Percentiles rank a stretch among this genome's conserved stretches.
Evolutionary conservation across 2,888 invertebrate species (phyloP).

Genomic region (Parnassius mnemosyne): DNA sequence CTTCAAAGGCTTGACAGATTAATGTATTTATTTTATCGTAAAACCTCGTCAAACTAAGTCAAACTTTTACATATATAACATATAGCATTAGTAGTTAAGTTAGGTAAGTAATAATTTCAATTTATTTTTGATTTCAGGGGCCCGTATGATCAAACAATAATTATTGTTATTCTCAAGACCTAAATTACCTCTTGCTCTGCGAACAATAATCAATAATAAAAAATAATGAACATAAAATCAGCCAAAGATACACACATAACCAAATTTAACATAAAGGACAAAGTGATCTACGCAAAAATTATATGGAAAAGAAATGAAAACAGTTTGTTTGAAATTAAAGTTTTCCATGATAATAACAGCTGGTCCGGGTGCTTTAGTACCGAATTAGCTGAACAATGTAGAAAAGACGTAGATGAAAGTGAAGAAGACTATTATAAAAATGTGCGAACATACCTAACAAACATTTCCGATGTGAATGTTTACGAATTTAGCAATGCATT

Average conservation of each 20-base stretch:
- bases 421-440: conserved; percentile 46
- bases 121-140: too few relatives aligned
- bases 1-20: too few relatives aligned
- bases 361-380: conserved; percentile 58
- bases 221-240: conserved; percentile 14
- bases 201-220: too few relatives aligned
- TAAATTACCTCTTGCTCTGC: too few relatives aligned
- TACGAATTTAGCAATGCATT: conserved; percentile 38
- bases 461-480: conserved; percentile 33
- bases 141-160: too few relatives aligned
- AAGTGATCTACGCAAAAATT: conserved; percentile 46
- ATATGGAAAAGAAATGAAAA: conserved; percentile 47
- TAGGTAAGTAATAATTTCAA: too few relatives aligned
- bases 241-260: conserved; percentile 33
- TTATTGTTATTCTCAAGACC: too few relatives aligned
- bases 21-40: too few relatives aligned
- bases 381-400: conserved; percentile 43
- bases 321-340: conserved; percentile 51
- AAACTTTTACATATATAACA: too few relatives aligned
- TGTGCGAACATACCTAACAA: conserved; percentile 41
- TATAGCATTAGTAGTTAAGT: too few relatives aligned
- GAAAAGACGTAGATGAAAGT: conserved; percentile 42
- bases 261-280: conserved; percentile 44
- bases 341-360: conserved; percentile 45
- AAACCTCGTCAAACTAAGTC: too few relatives aligned